Evolutionary conservation across 2,888 invertebrate species (phyloP), one percentile per base, ranked within the genome.

Genomic region (Zeuzera pyrina): DNA sequence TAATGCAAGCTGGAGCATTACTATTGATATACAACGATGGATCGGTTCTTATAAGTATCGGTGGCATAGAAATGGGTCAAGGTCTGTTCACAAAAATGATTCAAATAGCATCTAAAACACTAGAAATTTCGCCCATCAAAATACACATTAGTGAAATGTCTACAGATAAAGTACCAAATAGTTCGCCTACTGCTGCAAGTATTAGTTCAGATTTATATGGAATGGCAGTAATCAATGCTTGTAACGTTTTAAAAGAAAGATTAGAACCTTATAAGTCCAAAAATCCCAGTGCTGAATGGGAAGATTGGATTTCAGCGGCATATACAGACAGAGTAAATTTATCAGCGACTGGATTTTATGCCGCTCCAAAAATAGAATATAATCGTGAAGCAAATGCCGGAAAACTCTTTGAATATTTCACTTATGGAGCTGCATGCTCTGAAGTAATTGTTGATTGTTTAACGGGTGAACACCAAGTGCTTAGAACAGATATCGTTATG

Each of bases 1-100:
- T 93, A 11, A 91, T 92, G 73, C 93, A 93, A 76, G 90, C 86
- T 1, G 93, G 92, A 2, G 93, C 94, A 1, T 76, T 95, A 32
- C 78, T 95, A 3, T 85, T 92, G 34, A 74, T 93, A 2, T 94
- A 95, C 61, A 86, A 79, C 1, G 91, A 91, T 57, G 94, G 93
- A 6, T 91, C 93, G 0, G 92, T 95, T 3, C 74, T 94, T 14
- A 54, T 95, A 25, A 86, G 89, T 3, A 93, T 93, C 55, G 93
- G 93, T 30, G 95, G 94, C 10, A 88, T 91, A 29, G 95, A 95
- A 85, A 95, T 95, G 93, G 95, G 95, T 0, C 95, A 95, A 76
- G 95, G 95, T 0, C 78, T 95, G 3, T 92, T 92, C 57, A 95
- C 94, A 1, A 95, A 95, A 84, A 93, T 94, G 89, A 89, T 92